Evolutionary conservation across 1,140 invertebrate genomes (phyloP), one percentile per base, ranked within the genome.

Genomic region (Aphelenchoides fujianensis): DNA sequence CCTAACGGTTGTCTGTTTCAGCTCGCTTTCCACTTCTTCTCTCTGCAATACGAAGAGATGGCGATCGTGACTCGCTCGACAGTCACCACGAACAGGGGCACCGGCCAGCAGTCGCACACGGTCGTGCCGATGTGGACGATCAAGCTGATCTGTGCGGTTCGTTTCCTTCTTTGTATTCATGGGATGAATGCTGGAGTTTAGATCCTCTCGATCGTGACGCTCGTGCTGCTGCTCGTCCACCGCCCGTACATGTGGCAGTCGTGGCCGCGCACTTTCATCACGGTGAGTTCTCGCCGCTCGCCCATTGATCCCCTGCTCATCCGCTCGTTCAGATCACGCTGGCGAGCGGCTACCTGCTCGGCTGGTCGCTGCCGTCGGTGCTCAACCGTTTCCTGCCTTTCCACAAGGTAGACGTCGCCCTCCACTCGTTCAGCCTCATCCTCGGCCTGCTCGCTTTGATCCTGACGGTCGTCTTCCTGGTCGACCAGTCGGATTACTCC

Each of bases 61-160:
- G 7, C 41, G 36, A 35, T 72, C 19, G 28, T 53, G 19, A 72
- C 72, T 7, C 64, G 67, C 12, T 71, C 57, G 3, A 69, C 67
- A 30, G 67, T 69, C 12, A 74, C 78, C 3, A 77, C 73, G 2
- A 19, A 16, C 31, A 19, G 71, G 7, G 76, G 69, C 2, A 34
- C 9, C n/a, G 28, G 12, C 16, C 27, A 30, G 12, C 35, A 34
- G 23, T 41, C 32, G 30, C 76, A 77, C 41, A 27, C 35, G 27
- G 68, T 78, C 23, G 68, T 76, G 27, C 75, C 75, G 9, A 57
- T 76, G 30, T 76, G 75, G 75, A 62, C 73, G 9, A 79, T 76
- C 23, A 76, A 76, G 52, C 54, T 76, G 35, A 37, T 76, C 23
- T 77, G 70, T 34, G 77, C 77, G n/a, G n/a, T n/a, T n/a, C n/a